Conservation (phyloP, 2,888 invertebrate genomes). For the Mythimna pallens region DNA sequence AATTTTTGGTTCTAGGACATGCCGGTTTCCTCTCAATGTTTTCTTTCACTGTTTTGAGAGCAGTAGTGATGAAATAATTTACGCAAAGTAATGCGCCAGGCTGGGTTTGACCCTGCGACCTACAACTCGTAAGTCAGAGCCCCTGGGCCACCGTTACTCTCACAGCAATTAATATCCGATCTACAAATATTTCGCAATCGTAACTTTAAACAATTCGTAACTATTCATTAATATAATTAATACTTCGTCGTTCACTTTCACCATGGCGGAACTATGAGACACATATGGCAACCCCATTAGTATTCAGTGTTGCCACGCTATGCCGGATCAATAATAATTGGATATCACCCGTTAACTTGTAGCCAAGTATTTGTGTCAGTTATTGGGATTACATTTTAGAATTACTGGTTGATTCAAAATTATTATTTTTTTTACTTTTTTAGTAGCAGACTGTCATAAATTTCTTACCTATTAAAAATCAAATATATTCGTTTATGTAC, state of each 20-base stretch:
- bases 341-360: constrained; percentile 74
- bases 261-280: constrained; percentile 75
- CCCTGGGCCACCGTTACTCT: too few species aligned
- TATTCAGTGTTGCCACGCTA: constrained; percentile 72
- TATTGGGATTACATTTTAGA: constrained; percentile 37
- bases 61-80: too few species aligned
- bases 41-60: too few species aligned
- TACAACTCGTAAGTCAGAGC: too few species aligned
- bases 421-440: background rate
- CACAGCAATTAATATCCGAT: background rate
- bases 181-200: constrained; percentile 28
- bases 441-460: background rate
- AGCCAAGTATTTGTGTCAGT: constrained; percentile 73
- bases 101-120: too few species aligned
- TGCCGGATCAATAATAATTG: constrained; percentile 81
- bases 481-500: too few species aligned
- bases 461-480: too few species aligned
- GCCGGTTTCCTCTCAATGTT: too few species aligned
- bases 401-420: background rate
- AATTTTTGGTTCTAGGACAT: too few species aligned
- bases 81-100: too few species aligned
- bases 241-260: constrained; percentile 78
- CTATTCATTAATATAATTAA: constrained; percentile 75
- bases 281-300: constrained; percentile 74
- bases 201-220: constrained; percentile 48